Percentiles rank a stretch among this genome's conserved stretches.
Evolutionary conservation across 2,113 vertebrate genomes (phyloP).

Genomic region (Seriola aureovittata): DNA sequence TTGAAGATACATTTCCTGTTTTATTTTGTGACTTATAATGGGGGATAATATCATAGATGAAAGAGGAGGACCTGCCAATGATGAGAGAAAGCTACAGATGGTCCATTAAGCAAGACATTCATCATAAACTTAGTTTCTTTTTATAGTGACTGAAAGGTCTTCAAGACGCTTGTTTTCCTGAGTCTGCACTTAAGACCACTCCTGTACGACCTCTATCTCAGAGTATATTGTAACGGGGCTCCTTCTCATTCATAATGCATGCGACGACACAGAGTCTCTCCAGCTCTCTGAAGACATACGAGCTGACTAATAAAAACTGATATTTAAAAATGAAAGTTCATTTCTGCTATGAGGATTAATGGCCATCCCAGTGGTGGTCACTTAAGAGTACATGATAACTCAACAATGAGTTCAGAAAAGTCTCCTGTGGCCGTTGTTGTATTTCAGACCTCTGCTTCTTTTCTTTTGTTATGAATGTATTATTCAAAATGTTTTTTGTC

Average conservation of each 20-base stretch:
- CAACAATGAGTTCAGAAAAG: conserved; percentile 28
- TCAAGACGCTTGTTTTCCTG: conserved; percentile 55
- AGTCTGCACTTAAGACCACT: conserved; percentile 49
- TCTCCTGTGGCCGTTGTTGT: background rate
- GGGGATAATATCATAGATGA: background rate
- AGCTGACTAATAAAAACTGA: conserved; percentile 66
- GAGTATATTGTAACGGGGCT: conserved; percentile 30
- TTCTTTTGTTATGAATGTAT: background rate
- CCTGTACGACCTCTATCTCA: conserved; percentile 47
- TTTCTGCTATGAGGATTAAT: conserved; percentile 54
- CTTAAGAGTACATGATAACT: conserved; percentile 43
- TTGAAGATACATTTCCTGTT: background rate
- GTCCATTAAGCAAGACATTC: conserved; percentile 41
- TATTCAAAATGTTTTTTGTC: background rate
- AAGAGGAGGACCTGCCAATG: background rate
- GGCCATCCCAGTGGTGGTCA: conserved; percentile 10
- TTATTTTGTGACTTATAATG: conserved; percentile 4
- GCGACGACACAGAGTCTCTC: conserved; percentile 26
- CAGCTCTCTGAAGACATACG: conserved; percentile 49
- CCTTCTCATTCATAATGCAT: conserved; percentile 67
- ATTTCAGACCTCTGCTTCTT: background rate
- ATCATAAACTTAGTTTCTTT: conserved; percentile 27
- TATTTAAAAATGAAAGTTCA: conserved; percentile 65
- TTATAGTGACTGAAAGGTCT: conserved; percentile 53
- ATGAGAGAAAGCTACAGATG: conserved; percentile 35